Percentiles rank a stretch among this genome's conserved stretches.
Conservation (phyloP, 2,888 invertebrate species). For the Nomada goodeniana region DNA sequence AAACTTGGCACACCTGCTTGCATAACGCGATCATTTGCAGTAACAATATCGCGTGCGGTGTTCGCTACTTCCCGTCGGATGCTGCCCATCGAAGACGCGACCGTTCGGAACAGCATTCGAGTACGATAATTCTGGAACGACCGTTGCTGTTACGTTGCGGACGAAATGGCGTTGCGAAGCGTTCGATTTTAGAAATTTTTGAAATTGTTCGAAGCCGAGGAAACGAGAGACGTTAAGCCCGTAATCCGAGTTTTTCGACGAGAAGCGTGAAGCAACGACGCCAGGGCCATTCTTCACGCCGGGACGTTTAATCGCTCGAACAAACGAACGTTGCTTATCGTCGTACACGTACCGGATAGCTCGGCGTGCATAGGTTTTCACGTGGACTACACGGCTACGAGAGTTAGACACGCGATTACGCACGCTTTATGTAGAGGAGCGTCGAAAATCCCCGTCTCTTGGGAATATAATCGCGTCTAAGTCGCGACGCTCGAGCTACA, state of each 20-base stretch:
- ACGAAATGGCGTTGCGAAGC: too few species aligned
- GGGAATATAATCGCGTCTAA: slow-evolving; percentile 40
- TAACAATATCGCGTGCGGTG: neutral
- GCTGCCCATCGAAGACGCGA: neutral
- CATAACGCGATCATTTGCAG: slow-evolving; percentile 6
- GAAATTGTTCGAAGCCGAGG: too few species aligned
- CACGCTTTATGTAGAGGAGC: slow-evolving; percentile 19
- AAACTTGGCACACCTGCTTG: neutral
- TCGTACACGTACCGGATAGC: slow-evolving; percentile 13
- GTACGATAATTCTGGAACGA: too few species aligned
- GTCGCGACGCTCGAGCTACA: slow-evolving; percentile 28
- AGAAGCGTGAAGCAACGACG: neutral
- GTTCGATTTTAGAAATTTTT: neutral
- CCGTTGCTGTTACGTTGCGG: too few species aligned
- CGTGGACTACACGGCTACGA: neutral
- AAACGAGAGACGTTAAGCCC: neutral
- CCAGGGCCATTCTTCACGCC: slow-evolving; percentile 22
- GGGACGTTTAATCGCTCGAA: slow-evolving; percentile 32
- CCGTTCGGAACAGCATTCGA: neutral
- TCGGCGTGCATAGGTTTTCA: neutral
- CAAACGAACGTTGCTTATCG: slow-evolving; percentile 26
- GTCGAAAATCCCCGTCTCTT: slow-evolving; percentile 2
- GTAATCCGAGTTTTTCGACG: slow-evolving; percentile 2
- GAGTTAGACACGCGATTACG: slow-evolving; percentile 21
- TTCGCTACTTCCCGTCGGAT: too few species aligned